Conservation (phyloP, 2,113 vertebrate species). For the Polypterus bichir region DNA sequence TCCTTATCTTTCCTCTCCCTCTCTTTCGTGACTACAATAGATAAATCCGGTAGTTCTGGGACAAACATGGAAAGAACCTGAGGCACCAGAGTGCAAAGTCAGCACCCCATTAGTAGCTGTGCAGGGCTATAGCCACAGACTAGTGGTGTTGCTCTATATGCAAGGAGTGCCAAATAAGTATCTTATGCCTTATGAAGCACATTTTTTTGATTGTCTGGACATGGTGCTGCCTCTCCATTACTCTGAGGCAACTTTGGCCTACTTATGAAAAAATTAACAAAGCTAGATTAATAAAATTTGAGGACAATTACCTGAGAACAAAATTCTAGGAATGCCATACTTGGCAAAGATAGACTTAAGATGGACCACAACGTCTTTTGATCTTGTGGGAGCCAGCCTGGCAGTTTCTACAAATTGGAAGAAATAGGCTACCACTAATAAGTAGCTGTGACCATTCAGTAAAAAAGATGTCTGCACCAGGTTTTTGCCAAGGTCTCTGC, state of each 20-base stretch:
- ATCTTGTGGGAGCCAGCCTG: neutral
- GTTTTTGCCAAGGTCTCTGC: neutral
- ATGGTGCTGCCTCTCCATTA: neutral
- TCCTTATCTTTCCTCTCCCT: too few species aligned
- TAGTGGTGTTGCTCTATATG: neutral
- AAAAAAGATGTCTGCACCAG: neutral
- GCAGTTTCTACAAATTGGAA: too few species aligned
- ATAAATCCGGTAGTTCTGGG: too few species aligned
- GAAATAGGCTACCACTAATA: neutral
- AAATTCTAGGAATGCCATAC: neutral
- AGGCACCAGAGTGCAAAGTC: conserved; percentile 1
- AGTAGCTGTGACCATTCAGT: neutral
- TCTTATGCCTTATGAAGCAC: neutral
- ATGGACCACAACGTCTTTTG: neutral
- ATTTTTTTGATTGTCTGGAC: neutral
- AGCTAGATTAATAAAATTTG: neutral
- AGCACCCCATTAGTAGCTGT: neutral
- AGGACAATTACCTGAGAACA: neutral
- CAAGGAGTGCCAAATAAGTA: neutral
- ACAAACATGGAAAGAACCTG: neutral
- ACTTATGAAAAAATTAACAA: neutral
- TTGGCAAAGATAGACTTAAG: neutral
- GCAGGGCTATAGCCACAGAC: neutral
- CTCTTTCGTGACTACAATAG: too few species aligned
- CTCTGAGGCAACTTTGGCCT: neutral